A percentile compares a stretch with the other conserved stretches of the same genome.
phyloP scores from a whole-genome alignment of 2,797 vertebrate genomes.

The Siniperca undulata region DNA sequence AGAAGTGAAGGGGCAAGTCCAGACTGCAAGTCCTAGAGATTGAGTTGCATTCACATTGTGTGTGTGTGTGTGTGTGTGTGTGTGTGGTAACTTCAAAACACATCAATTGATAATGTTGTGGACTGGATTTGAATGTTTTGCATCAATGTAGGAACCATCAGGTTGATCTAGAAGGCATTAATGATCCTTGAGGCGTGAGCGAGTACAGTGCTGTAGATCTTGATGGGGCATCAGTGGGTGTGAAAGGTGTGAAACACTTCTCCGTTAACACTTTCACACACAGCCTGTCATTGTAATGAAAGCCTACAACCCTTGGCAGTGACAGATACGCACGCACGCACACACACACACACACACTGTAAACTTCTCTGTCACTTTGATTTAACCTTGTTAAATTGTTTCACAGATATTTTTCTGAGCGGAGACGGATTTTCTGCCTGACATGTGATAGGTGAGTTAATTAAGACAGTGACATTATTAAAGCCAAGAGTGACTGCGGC shows the following conservation, averaged over 20 bases:
- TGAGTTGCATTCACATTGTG: constrained; percentile 25
- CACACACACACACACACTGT: constrained; percentile 17
- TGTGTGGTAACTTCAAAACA: constrained; percentile 43
- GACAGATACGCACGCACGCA: constrained; percentile 20
- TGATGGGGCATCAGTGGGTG: constrained; percentile 49
- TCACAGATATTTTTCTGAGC: constrained; percentile 55
- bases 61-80: no score
- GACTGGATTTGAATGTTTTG: constrained; percentile 48
- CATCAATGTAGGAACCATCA: constrained; percentile 24
- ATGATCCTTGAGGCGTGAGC: constrained; percentile 28
- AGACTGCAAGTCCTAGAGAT: constrained; percentile 30
- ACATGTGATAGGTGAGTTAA: constrained; percentile 73
- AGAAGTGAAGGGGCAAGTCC: constrained; percentile 61
- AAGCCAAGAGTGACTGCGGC: constrained; percentile 62
- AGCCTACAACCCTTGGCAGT: constrained; percentile 49
- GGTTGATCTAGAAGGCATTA: constrained; percentile 43
- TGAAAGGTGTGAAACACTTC: constrained; percentile 70
- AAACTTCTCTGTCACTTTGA: constrained; percentile 70
- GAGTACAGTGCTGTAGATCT: constrained; percentile 42
- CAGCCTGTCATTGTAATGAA: constrained; percentile 64
- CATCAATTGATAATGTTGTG: constrained; percentile 36
- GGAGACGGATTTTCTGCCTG: constrained; percentile 57
- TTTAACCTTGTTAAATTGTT: constrained; percentile 72
- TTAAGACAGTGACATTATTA: constrained; percentile 83
- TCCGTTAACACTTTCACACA: constrained; percentile 71